These are phyloP conservation scores for Mylabris sibirica DNA, from an alignment of 2,888 invertebrate species.

Conservation along the genomic window DNA sequence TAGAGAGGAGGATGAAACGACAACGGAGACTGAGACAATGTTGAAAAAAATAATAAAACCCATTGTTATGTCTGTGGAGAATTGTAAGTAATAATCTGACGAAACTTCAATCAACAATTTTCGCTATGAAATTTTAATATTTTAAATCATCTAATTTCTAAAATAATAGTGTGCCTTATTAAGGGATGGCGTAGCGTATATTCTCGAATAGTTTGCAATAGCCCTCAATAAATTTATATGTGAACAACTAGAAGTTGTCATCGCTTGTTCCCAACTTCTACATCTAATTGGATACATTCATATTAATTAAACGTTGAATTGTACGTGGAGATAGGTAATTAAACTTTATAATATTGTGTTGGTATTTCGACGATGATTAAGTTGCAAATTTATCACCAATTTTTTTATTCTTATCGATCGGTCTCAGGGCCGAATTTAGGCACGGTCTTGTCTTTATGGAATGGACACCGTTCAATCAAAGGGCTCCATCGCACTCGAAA, in stretches of 20 bases:
- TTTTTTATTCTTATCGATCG: background rate
- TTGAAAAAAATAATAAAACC: background rate
- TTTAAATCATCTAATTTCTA: background rate
- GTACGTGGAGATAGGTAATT: background rate
- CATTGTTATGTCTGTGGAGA: slow-evolving; percentile 5
- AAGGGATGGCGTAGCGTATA: background rate
- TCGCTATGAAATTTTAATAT: background rate
- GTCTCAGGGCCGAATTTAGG: background rate
- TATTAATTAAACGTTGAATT: slow-evolving; percentile 6
- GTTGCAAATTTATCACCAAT: background rate
- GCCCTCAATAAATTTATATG: background rate
- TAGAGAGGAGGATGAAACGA: background rate
- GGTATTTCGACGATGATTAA: background rate
- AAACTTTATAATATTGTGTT: background rate
- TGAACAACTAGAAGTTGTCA: background rate
- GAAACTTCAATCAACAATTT: background rate
- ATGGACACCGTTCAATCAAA: too few species aligned
- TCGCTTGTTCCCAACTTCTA: background rate
- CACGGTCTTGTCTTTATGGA: background rate
- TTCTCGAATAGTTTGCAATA: background rate
- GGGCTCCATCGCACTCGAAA: too few species aligned
- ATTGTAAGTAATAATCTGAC: background rate
- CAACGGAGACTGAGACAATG: background rate
- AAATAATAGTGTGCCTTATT: background rate
- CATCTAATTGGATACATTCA: slow-evolving; percentile 17